Base-by-base conservation (phyloP, 2,888 invertebrate species). In the Philonicus albiceps region DNA sequence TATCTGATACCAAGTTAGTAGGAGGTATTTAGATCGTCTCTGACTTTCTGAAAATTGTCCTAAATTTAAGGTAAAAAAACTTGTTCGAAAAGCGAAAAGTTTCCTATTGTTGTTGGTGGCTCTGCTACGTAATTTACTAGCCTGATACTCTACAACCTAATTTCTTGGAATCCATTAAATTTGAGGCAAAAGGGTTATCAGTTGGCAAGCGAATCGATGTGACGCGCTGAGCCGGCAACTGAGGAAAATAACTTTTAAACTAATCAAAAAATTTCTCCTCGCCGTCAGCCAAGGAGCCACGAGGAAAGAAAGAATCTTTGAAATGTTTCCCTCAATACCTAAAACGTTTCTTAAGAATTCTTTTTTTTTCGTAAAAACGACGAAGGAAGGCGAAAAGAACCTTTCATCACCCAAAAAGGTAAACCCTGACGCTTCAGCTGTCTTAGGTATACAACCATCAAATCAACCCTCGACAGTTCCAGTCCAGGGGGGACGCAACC, bases 351-450 rank as follows among this genome's bases (percentile, higher is more conserved):
- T 43, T 72, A 55, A 37, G 72, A 72, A 37, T 27, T 22, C 1
- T 40, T 40, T 3, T 13, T 16, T 43, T 43, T 64, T 37, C 13
- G 37, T 19, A 34, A 64, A 83, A 64, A 30, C 22, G 64, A 64
- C n/a, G 85, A 85, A 49, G 30, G 83, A 34, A 53, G 43, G 85
- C 43, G 85, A 85, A 75, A 85, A 53, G 74, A 75, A 75, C 74
- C 73, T 74, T 76, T 76, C 83, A 83, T 83, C 83, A 83, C 83
- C 55, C 64, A 43, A 83, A 83, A 83, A 83, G 83, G 83, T 83
- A 72, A 83, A 83, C 83, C 83, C 72, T 74, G 81, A 86, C 86
- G 72, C 86, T 85, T 86, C 84, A 76, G 84, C 43, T 83, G 73
- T 49, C 83, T 83, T 72, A 34, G 43, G 83, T 83, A 64, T 72